Evolutionary conservation across 1,140 invertebrate genomes (phyloP).

Genomic region (Caenorhabditis inopinata): DNA sequence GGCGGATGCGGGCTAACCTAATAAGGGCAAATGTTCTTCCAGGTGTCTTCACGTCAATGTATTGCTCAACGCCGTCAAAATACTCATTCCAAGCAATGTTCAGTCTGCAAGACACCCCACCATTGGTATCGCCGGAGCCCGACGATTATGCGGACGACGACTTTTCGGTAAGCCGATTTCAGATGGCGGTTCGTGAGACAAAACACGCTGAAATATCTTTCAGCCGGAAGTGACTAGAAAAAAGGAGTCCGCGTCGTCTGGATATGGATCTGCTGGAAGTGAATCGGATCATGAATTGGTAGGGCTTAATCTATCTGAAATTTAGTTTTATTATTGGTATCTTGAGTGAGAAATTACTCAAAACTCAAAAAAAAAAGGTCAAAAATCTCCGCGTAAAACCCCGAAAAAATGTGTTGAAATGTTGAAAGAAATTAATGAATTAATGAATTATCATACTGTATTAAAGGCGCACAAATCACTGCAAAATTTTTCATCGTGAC

Average conservation of each 20-base stretch:
- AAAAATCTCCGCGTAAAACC: too few species aligned
- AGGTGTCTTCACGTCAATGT: slow-evolving; percentile 13
- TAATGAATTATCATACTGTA: too few species aligned
- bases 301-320: too few species aligned
- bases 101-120: not conserved
- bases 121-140: not conserved
- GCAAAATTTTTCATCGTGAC: too few species aligned
- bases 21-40: too few species aligned
- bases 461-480: too few species aligned
- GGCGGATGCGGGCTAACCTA: too few species aligned
- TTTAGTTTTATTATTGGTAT: too few species aligned
- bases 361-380: too few species aligned
- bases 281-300: slow-evolving; percentile 34
- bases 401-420: too few species aligned
- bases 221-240: slow-evolving; percentile 8
- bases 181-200: not conserved
- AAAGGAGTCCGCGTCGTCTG: slow-evolving; percentile 26
- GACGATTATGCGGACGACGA: slow-evolving; percentile 36
- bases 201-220: not conserved
- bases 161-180: not conserved
- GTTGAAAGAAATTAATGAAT: too few species aligned
- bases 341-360: too few species aligned
- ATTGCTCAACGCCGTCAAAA: not conserved
- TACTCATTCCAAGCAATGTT: slow-evolving; percentile 1
- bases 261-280: slow-evolving; percentile 27